These are phyloP conservation scores for Coregonus sp. DNA, from an alignment of 2,797 vertebrate species.

Conservation along the genomic window DNA sequence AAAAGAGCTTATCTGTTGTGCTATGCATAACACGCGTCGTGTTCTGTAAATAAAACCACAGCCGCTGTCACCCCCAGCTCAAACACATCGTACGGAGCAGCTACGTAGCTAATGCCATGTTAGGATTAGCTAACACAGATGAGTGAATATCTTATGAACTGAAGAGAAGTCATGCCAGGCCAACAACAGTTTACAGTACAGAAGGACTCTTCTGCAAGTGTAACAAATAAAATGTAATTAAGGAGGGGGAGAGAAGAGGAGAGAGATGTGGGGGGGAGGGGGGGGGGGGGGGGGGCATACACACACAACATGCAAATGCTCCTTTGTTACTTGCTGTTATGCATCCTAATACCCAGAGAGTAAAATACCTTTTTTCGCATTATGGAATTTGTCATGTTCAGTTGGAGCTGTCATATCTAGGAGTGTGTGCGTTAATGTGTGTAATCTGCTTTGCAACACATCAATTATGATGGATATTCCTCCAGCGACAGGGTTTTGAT, in stretches of 20 bases:
- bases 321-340: conserved; percentile 62
- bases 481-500: conserved; percentile 70
- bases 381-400: conserved; percentile 85
- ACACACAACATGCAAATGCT: conserved; percentile 61
- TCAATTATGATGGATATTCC: conserved; percentile 86
- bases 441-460: conserved; percentile 88
- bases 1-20: conserved; percentile 75
- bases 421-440: conserved; percentile 85
- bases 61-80: conserved; percentile 69
- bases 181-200: conserved; percentile 78
- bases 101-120: conserved; percentile 63
- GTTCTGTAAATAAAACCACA: conserved; percentile 73
- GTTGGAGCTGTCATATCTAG: conserved; percentile 83
- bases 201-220: conserved; percentile 49
- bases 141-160: conserved; percentile 65
- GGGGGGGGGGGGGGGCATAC: neutral
- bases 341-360: conserved; percentile 73
- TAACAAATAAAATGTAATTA: conserved; percentile 73
- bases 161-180: conserved; percentile 34
- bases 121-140: conserved; percentile 65
- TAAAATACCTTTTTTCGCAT: conserved; percentile 66
- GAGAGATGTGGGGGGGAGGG: conserved; percentile 47
- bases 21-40: conserved; percentile 53
- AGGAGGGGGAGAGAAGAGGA: conserved; percentile 42
- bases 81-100: conserved; percentile 52